Base-by-base conservation (phyloP, 2,888 invertebrate species). In the Exocentrus adspersus region DNA sequence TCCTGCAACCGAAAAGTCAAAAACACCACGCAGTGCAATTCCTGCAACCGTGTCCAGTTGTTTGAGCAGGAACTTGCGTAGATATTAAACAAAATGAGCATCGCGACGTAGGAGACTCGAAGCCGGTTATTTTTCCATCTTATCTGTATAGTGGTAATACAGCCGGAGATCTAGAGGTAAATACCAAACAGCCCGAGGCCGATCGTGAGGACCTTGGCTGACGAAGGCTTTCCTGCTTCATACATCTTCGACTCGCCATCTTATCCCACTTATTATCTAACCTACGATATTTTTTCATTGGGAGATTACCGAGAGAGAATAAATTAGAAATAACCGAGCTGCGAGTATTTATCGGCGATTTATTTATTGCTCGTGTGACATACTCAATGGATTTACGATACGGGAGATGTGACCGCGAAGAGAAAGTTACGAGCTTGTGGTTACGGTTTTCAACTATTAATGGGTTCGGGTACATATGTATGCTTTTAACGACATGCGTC, bases 151-250 rank as follows among this genome's bases (percentile, higher is more conserved):
- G n/a, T n/a, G n/a, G n/a, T 68, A 72, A 70, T 65, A 67, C 63
- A 60, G 71, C 65, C 67, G 71, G 69, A 71, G 70, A 73, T 73
- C 72, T 72, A 65, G 69, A 72, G 66, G 68, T 65, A 64, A 68
- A 68, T 70, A 68, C 66, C 67, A 65, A n/a, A 67, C 65, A 64
- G 64, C 77, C 70, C 37, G 45, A 62, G 75, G 77, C 75, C 28
- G 50, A 64, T 76, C 77, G 77, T 77, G 77, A 76, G 75, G 77
- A 77, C 77, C 77, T 77, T 77, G 77, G 76, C 77, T 75, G 65
- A 70, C 65, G 72, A 75, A 77, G 76, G 75, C 74, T 76, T 77
- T 77, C 77, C 77, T 77, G 74, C 70, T 72, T 72, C 76, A 75
- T 77, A 77, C 73, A 75, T 77, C 76, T 75, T 75, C 72, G 64